These are phyloP conservation scores for Tachypleus tridentatus DNA, from an alignment of 1,140 invertebrate species.

Conservation along the genomic window DNA sequence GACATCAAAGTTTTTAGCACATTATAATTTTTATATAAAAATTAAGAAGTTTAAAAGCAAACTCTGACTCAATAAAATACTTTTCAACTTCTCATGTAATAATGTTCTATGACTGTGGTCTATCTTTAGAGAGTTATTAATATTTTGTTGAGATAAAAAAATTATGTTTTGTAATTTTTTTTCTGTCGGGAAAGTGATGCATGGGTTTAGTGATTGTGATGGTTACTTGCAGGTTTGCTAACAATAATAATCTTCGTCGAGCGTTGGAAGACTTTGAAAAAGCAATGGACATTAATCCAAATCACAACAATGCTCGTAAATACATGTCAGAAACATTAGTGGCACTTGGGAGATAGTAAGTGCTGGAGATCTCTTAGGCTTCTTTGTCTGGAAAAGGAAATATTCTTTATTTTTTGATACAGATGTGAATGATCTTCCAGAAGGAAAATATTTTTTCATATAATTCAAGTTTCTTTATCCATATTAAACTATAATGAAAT, in stretches of 20 bases:
- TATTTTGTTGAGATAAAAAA: too few species aligned
- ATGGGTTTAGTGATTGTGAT: slow-evolving; percentile 3
- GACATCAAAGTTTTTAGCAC: too few species aligned
- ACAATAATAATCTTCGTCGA: slow-evolving; percentile 81
- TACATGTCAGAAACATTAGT: slow-evolving; percentile 87
- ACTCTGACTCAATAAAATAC: too few species aligned
- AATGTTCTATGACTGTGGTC: too few species aligned
- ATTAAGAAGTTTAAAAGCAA: too few species aligned
- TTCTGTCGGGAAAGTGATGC: slow-evolving; percentile 3
- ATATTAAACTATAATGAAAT: slow-evolving; percentile 1
- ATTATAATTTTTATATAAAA: too few species aligned
- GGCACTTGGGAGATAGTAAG: slow-evolving; percentile 55
- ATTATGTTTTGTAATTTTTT: slow-evolving; percentile 1
- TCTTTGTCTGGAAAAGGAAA: slow-evolving; percentile 18
- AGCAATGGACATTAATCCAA: slow-evolving; percentile 72
- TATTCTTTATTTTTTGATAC: slow-evolving; percentile 13
- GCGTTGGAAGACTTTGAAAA: slow-evolving; percentile 90
- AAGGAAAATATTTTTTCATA: slow-evolving; percentile 2
- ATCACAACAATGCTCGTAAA: slow-evolving; percentile 85
- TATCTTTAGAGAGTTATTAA: too few species aligned
- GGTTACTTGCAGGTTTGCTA: slow-evolving; percentile 56
- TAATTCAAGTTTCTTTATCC: background rate
- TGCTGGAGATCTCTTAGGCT: slow-evolving; percentile 27
- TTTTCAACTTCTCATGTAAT: too few species aligned
- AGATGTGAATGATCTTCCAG: slow-evolving; percentile 1